A percentile compares a stretch with the other conserved stretches of the same genome.
Conservation (phyloP, 2,888 invertebrate species). For the Aleiodes alternator region DNA sequence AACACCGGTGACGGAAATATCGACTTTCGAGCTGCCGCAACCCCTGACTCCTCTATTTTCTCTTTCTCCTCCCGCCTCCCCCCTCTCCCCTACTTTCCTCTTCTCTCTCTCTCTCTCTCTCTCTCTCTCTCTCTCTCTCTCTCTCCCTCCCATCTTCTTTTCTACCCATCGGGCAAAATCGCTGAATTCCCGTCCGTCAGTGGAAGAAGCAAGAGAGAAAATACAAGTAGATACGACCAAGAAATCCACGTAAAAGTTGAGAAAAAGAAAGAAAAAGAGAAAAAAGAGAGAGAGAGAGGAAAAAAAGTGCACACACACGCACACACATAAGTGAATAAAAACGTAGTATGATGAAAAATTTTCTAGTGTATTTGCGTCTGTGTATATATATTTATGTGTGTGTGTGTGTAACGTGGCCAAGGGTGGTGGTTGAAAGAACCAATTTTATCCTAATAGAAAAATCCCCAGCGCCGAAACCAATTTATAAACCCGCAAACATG, state of each 20-base stretch:
- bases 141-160: background rate
- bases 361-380: constrained; percentile 1
- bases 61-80: constrained; percentile 45
- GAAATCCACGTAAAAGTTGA: constrained; percentile 7
- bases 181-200: constrained; percentile 38
- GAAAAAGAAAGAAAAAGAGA: background rate
- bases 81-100: too few relatives aligned
- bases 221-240: constrained; percentile 32
- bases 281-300: constrained; percentile 51
- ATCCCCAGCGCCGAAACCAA: constrained; percentile 75
- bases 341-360: constrained; percentile 1
- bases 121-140: constrained; percentile 21
- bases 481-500: constrained; percentile 76
- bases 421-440: constrained; percentile 75
- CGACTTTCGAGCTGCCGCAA: constrained; percentile 69
- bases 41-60: constrained; percentile 58
- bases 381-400: too few relatives aligned
- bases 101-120: constrained; percentile 25
- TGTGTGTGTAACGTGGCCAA: constrained; percentile 57
- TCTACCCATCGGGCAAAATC: constrained; percentile 1
- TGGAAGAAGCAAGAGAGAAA: constrained; percentile 6
- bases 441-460: constrained; percentile 76
- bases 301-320: background rate
- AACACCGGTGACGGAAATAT: constrained; percentile 74
- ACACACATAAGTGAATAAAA: constrained; percentile 10